Evolutionary conservation across 2,888 invertebrate species (phyloP).

Genomic region (Trissolcus japonicus): DNA sequence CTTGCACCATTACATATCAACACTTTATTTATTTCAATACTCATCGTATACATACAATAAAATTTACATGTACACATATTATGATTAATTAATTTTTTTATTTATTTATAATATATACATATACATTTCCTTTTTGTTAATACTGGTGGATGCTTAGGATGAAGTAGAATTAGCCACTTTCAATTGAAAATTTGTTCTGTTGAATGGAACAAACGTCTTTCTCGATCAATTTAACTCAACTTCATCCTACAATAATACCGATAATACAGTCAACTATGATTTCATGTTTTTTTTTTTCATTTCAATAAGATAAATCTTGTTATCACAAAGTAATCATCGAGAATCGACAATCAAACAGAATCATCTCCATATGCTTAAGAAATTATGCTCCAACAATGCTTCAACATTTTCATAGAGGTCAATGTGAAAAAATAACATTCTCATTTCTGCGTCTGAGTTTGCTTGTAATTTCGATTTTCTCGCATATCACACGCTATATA

Average conservation of each 20-base stretch:
- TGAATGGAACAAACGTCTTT: no score
- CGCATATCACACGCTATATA: slow-evolving; percentile 1
- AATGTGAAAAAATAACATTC: no score
- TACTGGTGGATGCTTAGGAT: slow-evolving; percentile 22
- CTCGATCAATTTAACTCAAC: slow-evolving; percentile 19
- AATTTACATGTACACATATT: slow-evolving; percentile 54
- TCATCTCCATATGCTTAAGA: no score
- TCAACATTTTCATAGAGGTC: no score
- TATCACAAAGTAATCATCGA: no score
- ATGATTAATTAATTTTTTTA: slow-evolving; percentile 19
- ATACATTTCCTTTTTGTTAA: slow-evolving; percentile 41
- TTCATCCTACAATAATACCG: slow-evolving; percentile 16
- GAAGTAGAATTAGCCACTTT: background rate
- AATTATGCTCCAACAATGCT: no score
- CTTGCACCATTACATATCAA: slow-evolving; percentile 52
- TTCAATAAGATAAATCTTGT: no score
- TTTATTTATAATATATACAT: slow-evolving; percentile 27
- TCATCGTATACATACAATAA: slow-evolving; percentile 56
- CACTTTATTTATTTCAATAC: slow-evolving; percentile 56
- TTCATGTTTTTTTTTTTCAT: background rate
- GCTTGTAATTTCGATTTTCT: no score
- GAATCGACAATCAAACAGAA: no score
- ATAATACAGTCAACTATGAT: slow-evolving; percentile 2
- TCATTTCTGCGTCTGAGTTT: no score
- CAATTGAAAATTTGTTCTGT: background rate